These are phyloP conservation scores for Pseudoatta argentina DNA, from an alignment of 1,140 invertebrate genomes.

Conservation along the genomic window DNA sequence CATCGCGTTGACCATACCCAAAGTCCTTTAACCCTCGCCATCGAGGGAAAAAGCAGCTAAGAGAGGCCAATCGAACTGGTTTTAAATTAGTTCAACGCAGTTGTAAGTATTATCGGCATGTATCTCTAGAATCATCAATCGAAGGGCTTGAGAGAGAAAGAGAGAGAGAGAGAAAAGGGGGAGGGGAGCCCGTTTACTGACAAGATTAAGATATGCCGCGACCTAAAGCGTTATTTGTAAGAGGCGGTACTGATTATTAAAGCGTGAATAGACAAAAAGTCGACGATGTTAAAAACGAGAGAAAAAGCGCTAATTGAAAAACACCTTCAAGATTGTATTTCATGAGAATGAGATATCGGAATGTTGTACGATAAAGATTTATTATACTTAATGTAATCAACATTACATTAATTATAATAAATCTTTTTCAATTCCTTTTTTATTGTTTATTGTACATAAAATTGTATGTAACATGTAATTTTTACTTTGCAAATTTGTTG, in stretches of 20 bases:
- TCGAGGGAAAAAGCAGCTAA: constrained; percentile 23
- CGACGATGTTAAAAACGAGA: constrained; percentile 12
- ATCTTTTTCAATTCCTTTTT: neutral
- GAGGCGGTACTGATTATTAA: constrained; percentile 32
- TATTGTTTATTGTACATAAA: neutral
- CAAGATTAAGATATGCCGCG: constrained; percentile 69
- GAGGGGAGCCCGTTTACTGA: constrained; percentile 67
- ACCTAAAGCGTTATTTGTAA: constrained; percentile 64
- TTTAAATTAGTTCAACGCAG: constrained; percentile 41
- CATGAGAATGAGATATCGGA: neutral
- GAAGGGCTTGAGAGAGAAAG: constrained; percentile 27
- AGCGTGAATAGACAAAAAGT: constrained; percentile 4
- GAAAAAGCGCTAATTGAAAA: constrained; percentile 26
- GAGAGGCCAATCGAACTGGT: constrained; percentile 4
- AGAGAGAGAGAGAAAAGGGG: neutral
- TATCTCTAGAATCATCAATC: constrained; percentile 64
- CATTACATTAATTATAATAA: neutral
- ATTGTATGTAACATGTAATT: neutral
- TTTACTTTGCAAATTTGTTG: neutral
- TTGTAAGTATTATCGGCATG: constrained; percentile 31
- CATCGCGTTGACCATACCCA: no score
- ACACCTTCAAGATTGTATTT: neutral
- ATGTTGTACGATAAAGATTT: neutral
- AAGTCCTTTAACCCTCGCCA: constrained; percentile 18
- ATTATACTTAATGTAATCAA: neutral